Evolutionary conservation across 2,888 invertebrate genomes (phyloP).

Genomic region (Chironomus tentans): DNA sequence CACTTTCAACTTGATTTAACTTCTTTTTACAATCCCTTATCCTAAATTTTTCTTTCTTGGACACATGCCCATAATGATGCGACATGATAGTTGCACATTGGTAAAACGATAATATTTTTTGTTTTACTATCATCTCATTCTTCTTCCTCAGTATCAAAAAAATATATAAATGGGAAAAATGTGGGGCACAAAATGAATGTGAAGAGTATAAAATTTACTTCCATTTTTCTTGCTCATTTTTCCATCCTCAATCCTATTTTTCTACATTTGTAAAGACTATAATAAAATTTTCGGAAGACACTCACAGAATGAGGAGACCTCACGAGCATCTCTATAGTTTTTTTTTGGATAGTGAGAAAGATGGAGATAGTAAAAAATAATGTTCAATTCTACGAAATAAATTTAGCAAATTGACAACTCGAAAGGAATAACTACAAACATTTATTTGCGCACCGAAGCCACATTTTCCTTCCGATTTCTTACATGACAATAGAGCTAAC

Average conservation of each 20-base stretch:
- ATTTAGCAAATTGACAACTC: conserved; percentile 26
- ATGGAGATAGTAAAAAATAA: background rate
- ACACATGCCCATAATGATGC: conserved; percentile 18
- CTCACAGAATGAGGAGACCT: background rate
- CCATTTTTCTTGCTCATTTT: too few species aligned
- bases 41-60: background rate
- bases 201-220: background rate
- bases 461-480: background rate
- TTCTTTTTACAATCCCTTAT: too few species aligned
- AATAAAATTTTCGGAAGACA: too few species aligned
- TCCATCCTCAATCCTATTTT: too few species aligned
- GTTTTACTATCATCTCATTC: background rate
- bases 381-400: conserved; percentile 11
- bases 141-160: background rate
- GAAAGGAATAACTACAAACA: conserved; percentile 25
- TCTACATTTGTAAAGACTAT: too few species aligned
- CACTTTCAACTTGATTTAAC: too few species aligned
- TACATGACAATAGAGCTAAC: background rate
- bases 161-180: background rate
- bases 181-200: background rate
- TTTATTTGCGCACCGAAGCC: conserved; percentile 16
- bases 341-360: background rate
- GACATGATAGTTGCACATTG: conserved; percentile 3
- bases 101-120: background rate
- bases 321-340: too few species aligned